Evolutionary conservation across 2,888 invertebrate genomes (phyloP), one percentile per base, ranked within the genome.

Genomic region (Phengaris alcon): DNA sequence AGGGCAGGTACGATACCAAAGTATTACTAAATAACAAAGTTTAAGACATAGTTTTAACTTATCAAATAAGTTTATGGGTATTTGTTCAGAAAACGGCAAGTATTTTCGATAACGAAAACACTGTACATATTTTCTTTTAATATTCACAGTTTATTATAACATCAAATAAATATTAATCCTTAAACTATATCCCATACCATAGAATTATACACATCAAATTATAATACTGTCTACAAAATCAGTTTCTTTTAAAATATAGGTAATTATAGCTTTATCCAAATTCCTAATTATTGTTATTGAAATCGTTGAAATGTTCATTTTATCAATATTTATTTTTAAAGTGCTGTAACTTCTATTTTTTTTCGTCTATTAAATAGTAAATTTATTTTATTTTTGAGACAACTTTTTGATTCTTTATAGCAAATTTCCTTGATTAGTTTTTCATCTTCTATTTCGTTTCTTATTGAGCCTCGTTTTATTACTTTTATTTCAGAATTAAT

Each of bases 401-500:
- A 10, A 52, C 6, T 13, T 64, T 13, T 64, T 64, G 64, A 35
- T 35, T 44, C 35, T 64, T 64, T 44, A 12, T 35, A 64, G 35
- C 5, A 64, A 64, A 35, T 64, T 2, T 64, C 3, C 9, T 64
- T 35, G 35, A 12, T 44, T 12, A 13, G 12, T 35, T 64, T 44
- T 64, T 13, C 15, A 9, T 70, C 44, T 13, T 48, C 15, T 3
- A n/a, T n/a, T 48, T 69, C n/a, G 12, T 22, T 72, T 52, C 22
- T 52, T 10, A 35, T 35, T 54, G 6, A 10, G 35, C 54, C 54
- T 72, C 22, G 22, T 35, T 6, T 22, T 52, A 52, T 12, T 35
- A 22, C 35, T 7, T 52, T 13, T 35, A 72, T 35, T 35, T 54
- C 54, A 52, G 35, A 72, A 72, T 72, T 72, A 54, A 72, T 52